phyloP scores from a whole-genome alignment of 2,888 invertebrate species.

The Epiblema foenella region DNA sequence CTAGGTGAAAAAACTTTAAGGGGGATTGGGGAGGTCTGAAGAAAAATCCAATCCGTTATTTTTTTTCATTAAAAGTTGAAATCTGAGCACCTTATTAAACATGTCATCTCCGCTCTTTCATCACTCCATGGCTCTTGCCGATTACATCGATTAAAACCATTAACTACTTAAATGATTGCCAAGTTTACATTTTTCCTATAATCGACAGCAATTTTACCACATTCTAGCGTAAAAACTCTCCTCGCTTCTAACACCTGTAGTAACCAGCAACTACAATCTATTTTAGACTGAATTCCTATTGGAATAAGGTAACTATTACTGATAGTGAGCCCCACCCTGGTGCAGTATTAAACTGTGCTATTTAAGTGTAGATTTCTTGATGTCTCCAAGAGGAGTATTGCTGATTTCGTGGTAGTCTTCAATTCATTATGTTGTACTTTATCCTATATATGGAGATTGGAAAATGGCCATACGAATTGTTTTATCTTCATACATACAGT shows the following conservation, averaged over 20 bases:
- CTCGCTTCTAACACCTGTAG: conserved; percentile 40
- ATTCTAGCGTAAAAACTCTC: conserved; percentile 49
- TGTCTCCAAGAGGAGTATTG: conserved; percentile 10
- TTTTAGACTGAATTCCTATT: background rate
- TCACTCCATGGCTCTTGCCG: conserved; percentile 39
- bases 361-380: conserved; percentile 18
- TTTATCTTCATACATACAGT: background rate
- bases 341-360: conserved; percentile 10
- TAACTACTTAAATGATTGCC: conserved; percentile 63
- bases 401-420: background rate
- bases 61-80: background rate
- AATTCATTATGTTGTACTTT: conserved; percentile 1
- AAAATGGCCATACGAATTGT: background rate
- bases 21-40: no score
- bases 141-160: conserved; percentile 58
- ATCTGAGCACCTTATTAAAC: background rate
- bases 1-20: no score
- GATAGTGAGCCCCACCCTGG: background rate
- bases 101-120: conserved; percentile 7
- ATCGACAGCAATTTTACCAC: conserved; percentile 58
- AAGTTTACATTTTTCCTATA: conserved; percentile 58
- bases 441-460: background rate
- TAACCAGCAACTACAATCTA: background rate
- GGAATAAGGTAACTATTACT: background rate
- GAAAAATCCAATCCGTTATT: no score